Evolutionary conservation across 2,888 invertebrate species (phyloP), one percentile per base, ranked within the genome.

Genomic region (Andrena haemorrhoa): DNA sequence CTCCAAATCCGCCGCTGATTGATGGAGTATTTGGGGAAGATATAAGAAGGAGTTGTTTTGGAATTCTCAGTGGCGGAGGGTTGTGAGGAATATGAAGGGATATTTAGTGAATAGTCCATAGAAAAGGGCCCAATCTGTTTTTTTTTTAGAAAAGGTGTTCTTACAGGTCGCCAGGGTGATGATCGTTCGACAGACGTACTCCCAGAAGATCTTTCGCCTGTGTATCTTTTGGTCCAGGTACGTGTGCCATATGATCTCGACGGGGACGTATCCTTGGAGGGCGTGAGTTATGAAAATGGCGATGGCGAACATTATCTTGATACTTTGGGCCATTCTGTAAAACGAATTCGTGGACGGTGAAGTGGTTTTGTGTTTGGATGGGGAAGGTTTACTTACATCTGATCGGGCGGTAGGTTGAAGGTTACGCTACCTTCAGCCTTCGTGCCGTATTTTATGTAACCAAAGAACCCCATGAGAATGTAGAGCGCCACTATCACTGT

Each of bases 191-290:
- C 95, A 94, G 10, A 94, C 90, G 88, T 95, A 95, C 89, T 96
- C 95, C 88, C 95, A 94, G 1, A 94, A 86, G 10, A 94, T 64
- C 58, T 94, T 93, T 56, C 94, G 94, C 2, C 88, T 91, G 23
- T 91, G 89, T 51, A 93, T 77, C 51, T 90, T 90, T 29, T 90
- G 88, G 31, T 92, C 86, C 8, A 93, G 79, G 51, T 93, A 93
- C 20, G 92, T 92, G 68, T 92, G 96, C 97, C 97, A 97, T 29
- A 98, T 94, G 69, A 98, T 97, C 85, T 96, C 96, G 85, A 98
- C 96, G 0, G 98, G 98, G 2, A 98, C 98, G 93, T 97, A 98
- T 89, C 98, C 97, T 94, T 98, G 98, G 2, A 98, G 95, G 0
- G 97, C 97, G 92, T 97, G 98, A 0, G 98, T 97, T 74, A 98